Percentiles rank a stretch among this genome's conserved stretches.
These are phyloP conservation scores for Saguinus midas DNA, from an alignment of 2,113 vertebrate species.

Conservation along the genomic window DNA sequence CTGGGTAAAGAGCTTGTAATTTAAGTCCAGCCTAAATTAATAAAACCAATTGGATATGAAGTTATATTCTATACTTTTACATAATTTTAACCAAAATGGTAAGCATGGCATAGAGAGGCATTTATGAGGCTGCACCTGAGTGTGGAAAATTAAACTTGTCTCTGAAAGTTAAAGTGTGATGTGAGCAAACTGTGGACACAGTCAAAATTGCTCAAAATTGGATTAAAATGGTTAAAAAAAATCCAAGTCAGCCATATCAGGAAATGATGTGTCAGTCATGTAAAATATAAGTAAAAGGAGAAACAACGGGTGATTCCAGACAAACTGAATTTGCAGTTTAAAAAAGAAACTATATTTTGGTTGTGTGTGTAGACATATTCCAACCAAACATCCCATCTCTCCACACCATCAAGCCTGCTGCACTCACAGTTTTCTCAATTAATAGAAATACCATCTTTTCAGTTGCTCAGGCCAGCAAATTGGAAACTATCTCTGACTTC, in stretches of 20 bases:
- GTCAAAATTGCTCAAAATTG: not conserved
- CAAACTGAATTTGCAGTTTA: too few species aligned
- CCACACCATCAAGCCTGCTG: accelerated
- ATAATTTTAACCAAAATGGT: not conserved
- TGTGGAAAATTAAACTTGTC: not conserved
- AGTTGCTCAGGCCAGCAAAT: not conserved
- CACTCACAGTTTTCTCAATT: not conserved
- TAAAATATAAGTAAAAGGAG: accelerated
- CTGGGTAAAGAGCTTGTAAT: not conserved
- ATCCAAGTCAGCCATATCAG: accelerated
- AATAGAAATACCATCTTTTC: not conserved
- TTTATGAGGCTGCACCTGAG: too few species aligned
- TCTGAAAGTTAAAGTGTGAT: not conserved
- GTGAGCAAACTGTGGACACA: not conserved
- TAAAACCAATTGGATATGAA: not conserved
- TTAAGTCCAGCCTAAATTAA: not conserved
- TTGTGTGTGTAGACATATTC: not conserved
- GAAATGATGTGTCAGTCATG: too few species aligned
- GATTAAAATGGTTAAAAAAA: not conserved
- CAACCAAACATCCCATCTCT: accelerated
- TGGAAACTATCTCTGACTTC: not conserved
- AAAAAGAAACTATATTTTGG: too few species aligned
- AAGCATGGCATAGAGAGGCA: accelerated
- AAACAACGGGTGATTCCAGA: accelerated
- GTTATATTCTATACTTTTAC: not conserved